A percentile compares a stretch with the other conserved stretches of the same genome.
These are phyloP conservation scores for Metacarcinus magister DNA, from an alignment of 2,888 invertebrate species.

Conservation along the genomic window DNA sequence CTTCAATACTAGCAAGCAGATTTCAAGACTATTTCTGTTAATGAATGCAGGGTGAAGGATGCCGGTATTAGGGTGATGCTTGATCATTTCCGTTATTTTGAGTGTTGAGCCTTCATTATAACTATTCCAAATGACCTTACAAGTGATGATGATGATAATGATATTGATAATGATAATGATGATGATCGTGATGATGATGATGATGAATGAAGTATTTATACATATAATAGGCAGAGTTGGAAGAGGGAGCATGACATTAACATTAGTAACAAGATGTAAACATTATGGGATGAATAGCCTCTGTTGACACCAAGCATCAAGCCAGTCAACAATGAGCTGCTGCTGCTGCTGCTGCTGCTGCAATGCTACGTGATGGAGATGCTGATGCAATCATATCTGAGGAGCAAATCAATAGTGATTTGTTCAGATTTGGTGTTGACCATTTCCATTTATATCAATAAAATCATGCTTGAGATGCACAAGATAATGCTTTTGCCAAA, in stretches of 20 bases:
- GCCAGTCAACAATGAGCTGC: neutral
- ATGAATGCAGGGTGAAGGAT: neutral
- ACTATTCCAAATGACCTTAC: neutral
- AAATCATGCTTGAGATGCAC: neutral
- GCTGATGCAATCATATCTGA: neutral
- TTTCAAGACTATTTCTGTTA: no score
- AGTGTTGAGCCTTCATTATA: neutral
- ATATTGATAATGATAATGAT: neutral
- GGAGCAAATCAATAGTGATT: constrained; percentile 3
- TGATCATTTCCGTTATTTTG: neutral
- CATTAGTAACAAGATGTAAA: neutral
- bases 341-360: neutral
- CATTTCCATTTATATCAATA: neutral
- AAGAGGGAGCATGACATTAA: neutral
- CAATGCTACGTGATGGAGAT: neutral
- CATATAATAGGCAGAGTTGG: constrained; percentile 34
- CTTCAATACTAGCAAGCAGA: no score
- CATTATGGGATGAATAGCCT: neutral
- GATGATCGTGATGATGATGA: neutral
- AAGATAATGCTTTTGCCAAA: neutral
- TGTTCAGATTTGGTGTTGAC: neutral
- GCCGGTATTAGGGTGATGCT: neutral
- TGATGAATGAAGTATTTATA: neutral
- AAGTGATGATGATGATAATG: neutral
- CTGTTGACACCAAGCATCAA: neutral